These are phyloP conservation scores for Nudaria mundana DNA, from an alignment of 2,888 invertebrate genomes.

Conservation along the genomic window DNA sequence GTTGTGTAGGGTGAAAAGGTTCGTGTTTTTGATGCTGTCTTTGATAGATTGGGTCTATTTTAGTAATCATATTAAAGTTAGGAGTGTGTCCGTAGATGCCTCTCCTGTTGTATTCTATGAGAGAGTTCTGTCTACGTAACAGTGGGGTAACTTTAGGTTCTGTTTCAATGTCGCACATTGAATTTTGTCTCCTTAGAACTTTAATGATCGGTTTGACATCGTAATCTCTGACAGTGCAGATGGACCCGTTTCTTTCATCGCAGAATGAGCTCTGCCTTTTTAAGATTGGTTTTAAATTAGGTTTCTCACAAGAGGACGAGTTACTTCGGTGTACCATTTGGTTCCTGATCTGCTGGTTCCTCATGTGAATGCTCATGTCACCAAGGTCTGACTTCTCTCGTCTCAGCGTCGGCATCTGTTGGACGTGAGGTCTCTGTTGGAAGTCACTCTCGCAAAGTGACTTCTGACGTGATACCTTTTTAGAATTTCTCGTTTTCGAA, in stretches of 20 bases:
- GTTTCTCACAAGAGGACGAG: constrained; percentile 76
- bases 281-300: constrained; percentile 69
- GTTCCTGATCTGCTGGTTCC: constrained; percentile 68
- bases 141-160: constrained; percentile 79
- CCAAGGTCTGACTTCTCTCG: constrained; percentile 74
- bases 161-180: constrained; percentile 78
- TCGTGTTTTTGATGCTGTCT: constrained; percentile 77
- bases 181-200: constrained; percentile 68
- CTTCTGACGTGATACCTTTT: constrained; percentile 76
- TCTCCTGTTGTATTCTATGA: constrained; percentile 76
- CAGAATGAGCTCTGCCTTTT: constrained; percentile 78
- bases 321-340: constrained; percentile 76
- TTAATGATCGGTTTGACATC: constrained; percentile 68
- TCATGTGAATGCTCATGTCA: constrained; percentile 67
- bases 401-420: constrained; percentile 62
- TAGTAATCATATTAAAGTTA: constrained; percentile 79
- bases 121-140: constrained; percentile 77
- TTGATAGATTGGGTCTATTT: constrained; percentile 81
- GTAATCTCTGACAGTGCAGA: constrained; percentile 72
- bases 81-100: constrained; percentile 71
- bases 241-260: constrained; percentile 70
- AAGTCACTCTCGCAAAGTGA: constrained; percentile 75
- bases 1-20: constrained; percentile 75
- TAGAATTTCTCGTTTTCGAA: constrained; percentile 74
- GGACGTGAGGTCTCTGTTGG: constrained; percentile 60